These are phyloP conservation scores for Oreocharis arfaki DNA, from an alignment of 2,113 vertebrate genomes.

Conservation along the genomic window DNA sequence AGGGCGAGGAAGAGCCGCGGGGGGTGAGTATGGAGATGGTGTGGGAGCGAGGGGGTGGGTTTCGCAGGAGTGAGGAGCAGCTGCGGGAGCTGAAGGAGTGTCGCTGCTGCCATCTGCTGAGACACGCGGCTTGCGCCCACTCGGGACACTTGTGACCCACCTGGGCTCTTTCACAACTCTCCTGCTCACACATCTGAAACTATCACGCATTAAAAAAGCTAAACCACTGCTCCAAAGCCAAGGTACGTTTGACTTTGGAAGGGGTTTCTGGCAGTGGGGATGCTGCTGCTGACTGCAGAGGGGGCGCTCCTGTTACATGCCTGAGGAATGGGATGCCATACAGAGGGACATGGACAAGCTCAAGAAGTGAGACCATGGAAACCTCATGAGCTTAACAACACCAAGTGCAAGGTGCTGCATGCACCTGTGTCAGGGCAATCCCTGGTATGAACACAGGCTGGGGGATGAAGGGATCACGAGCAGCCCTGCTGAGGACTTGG, in stretches of 20 bases:
- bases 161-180: neutral
- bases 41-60: no score
- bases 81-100: neutral
- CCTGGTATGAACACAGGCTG: rapidly evolving
- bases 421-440: neutral
- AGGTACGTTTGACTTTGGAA: neutral
- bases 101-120: neutral
- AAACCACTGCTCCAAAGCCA: neutral
- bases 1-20: conserved; percentile 32
- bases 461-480: neutral
- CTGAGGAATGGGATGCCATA: neutral
- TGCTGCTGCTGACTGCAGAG: neutral
- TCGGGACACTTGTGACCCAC: neutral
- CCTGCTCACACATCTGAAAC: neutral
- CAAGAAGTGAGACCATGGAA: neutral
- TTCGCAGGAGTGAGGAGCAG: neutral
- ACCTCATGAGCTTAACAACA: neutral
- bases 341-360: neutral
- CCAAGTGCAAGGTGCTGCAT: neutral
- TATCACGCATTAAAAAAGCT: neutral
- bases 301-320: no score
- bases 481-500: neutral
- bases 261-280: neutral
- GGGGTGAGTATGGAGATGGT: neutral
- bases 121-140: neutral